phyloP scores from a whole-genome alignment of 2,888 invertebrate genomes.

The Lasioglossum pauxillum region DNA sequence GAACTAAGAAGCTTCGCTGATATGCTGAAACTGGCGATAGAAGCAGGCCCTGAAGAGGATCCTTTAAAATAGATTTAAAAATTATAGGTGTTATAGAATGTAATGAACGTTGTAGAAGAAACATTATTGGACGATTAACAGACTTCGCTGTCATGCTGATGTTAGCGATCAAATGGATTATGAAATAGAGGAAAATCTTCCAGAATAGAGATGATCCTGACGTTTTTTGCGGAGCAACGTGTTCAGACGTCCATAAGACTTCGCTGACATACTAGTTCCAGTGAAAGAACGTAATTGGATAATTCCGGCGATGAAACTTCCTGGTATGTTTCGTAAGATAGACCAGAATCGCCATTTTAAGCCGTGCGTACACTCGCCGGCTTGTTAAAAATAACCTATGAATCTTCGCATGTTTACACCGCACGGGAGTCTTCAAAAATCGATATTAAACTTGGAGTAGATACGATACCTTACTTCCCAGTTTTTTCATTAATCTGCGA shows the following conservation, averaged over 20 bases:
- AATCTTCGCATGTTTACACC: background rate
- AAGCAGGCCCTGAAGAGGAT: background rate
- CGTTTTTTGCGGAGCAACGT: background rate
- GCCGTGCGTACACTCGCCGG: background rate
- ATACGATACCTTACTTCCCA: background rate
- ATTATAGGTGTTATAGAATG: too few relatives aligned
- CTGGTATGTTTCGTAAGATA: background rate
- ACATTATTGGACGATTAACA: background rate
- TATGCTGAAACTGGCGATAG: background rate
- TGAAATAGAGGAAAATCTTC: background rate
- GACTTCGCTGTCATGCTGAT: background rate
- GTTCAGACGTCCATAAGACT: background rate
- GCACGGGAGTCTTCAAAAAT: background rate
- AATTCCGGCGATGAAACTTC: conserved; percentile 3
- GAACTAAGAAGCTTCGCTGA: background rate
- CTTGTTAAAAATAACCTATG: conserved; percentile 5
- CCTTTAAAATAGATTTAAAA: background rate
- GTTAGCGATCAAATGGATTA: background rate
- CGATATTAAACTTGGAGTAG: background rate
- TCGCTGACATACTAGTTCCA: background rate
- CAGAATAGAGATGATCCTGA: background rate
- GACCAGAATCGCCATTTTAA: background rate
- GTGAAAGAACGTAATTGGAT: background rate
- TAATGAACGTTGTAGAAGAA: too few relatives aligned
- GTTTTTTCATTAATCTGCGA: background rate